phyloP scores from a whole-genome alignment of 2,113 vertebrate genomes.

The Procapra przewalskii region DNA sequence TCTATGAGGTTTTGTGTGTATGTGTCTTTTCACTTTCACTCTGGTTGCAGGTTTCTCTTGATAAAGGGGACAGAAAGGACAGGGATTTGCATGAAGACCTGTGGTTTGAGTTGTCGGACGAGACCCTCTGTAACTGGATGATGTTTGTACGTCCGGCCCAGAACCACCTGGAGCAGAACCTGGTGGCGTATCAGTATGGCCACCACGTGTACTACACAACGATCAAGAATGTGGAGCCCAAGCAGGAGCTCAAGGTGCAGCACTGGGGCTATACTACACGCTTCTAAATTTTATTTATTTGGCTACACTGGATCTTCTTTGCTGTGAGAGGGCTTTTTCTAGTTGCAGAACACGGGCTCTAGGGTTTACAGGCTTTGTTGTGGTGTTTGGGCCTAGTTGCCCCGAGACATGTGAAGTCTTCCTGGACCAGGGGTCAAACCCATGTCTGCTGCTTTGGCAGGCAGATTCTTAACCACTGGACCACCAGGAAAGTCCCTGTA shows the following conservation, averaged over 20 bases:
- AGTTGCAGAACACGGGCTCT: background rate
- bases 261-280: background rate
- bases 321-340: background rate
- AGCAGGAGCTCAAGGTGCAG: slow-evolving; percentile 96
- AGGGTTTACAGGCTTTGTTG: background rate
- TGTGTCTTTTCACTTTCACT: slow-evolving; percentile 6
- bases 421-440: background rate
- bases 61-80: slow-evolving; percentile 87
- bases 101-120: slow-evolving; percentile 96
- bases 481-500: background rate
- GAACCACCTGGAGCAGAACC: slow-evolving; percentile 97
- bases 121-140: slow-evolving; percentile 97
- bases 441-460: background rate
- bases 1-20: background rate
- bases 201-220: slow-evolving; percentile 96
- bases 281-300: background rate
- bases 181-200: slow-evolving; percentile 97
- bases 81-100: slow-evolving; percentile 86
- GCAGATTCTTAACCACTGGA: background rate
- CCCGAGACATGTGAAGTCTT: background rate
- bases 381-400: background rate
- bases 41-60: slow-evolving; percentile 86
- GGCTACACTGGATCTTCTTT: background rate
- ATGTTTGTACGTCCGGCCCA: slow-evolving; percentile 98
- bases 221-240: slow-evolving; percentile 97